Percentiles rank a stretch among this genome's conserved stretches.
Conservation (phyloP, 1,140 invertebrate genomes). For the Ceratina japonica region DNA sequence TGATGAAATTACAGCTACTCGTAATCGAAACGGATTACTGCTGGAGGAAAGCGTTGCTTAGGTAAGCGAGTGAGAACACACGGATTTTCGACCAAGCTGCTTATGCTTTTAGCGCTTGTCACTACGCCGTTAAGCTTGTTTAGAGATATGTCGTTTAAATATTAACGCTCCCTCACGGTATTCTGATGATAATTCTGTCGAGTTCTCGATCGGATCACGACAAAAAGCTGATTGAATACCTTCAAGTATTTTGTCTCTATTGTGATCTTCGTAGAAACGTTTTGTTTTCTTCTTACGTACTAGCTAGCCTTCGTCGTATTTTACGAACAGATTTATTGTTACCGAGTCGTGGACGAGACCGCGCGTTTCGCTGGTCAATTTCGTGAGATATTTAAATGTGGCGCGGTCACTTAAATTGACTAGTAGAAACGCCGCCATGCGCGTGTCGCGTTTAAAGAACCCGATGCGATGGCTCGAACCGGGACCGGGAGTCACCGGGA, state of each 20-base stretch:
- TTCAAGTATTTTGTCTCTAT: background rate
- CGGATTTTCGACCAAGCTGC: slow-evolving; percentile 27
- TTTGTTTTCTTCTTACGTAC: no score
- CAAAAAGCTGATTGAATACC: background rate
- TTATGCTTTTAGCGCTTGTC: slow-evolving; percentile 36
- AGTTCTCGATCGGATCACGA: background rate
- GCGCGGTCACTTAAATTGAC: background rate
- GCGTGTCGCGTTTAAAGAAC: slow-evolving; percentile 23
- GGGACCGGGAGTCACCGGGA: no score
- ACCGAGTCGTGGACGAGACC: no score
- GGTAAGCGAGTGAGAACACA: slow-evolving; percentile 64
- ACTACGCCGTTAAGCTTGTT: slow-evolving; percentile 10
- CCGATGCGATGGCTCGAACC: background rate
- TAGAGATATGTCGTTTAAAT: background rate
- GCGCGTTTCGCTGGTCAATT: slow-evolving; percentile 5
- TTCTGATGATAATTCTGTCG: background rate
- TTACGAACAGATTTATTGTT: no score
- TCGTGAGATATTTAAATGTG: slow-evolving; percentile 7
- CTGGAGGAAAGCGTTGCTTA: slow-evolving; percentile 76
- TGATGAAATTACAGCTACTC: slow-evolving; percentile 77
- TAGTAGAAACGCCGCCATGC: slow-evolving; percentile 6
- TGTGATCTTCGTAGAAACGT: no score
- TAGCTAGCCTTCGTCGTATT: no score
- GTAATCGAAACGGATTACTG: slow-evolving; percentile 76
- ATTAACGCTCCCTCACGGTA: background rate